A percentile compares a stretch with the other conserved stretches of the same genome.
Conservation (phyloP, 2,888 invertebrate genomes). For the Lasioglossum morio region DNA sequence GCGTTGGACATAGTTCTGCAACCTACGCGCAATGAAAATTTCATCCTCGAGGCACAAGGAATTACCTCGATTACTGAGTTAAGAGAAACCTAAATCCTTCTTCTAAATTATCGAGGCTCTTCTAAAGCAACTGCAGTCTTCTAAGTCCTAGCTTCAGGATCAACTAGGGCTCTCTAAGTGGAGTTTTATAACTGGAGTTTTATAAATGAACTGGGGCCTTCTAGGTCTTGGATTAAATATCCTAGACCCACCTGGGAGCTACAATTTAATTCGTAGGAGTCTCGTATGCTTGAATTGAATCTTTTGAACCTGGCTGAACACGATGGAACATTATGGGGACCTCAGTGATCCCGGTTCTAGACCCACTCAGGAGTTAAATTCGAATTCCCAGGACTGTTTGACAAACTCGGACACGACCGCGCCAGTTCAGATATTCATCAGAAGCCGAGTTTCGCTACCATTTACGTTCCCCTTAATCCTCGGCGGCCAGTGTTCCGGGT, state of each 20-base stretch:
- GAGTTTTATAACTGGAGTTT: too few species aligned
- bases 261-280: neutral
- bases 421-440: neutral
- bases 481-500: slow-evolving; percentile 32
- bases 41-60: too few species aligned
- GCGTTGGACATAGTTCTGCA: neutral
- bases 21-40: neutral
- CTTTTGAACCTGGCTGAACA: neutral
- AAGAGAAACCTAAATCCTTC: too few species aligned
- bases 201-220: neutral
- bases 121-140: too few species aligned
- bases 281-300: neutral
- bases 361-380: neutral
- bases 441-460: slow-evolving; percentile 18
- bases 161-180: neutral
- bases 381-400: neutral
- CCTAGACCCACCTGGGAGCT: neutral
- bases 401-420: neutral
- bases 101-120: too few species aligned
- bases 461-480: slow-evolving; percentile 39
- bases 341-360: neutral
- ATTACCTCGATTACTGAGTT: too few species aligned
- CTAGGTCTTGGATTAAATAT: neutral
- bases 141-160: neutral
- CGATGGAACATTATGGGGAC: neutral